Percentiles rank a stretch among this genome's conserved stretches.
These are phyloP conservation scores for Ricordea florida DNA, from an alignment of 92 coral and sea anemone genomes.

Conservation along the genomic window DNA sequence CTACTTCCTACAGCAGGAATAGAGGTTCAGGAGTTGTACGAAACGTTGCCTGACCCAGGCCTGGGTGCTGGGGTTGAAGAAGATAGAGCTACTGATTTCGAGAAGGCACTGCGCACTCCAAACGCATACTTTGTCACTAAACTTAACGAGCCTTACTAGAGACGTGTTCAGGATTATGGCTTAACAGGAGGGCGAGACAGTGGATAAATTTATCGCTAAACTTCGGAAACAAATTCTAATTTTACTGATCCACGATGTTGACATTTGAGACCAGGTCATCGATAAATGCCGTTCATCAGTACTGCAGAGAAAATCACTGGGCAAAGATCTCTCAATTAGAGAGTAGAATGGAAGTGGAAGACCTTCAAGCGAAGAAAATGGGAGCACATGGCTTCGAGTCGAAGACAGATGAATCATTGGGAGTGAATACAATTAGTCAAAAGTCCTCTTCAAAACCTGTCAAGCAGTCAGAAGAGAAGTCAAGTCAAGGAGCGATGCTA, in stretches of 20 bases:
- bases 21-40: slow-evolving; percentile 30
- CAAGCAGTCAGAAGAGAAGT: too few species aligned
- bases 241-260: background rate
- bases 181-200: slow-evolving; percentile 19
- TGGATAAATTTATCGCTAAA: slow-evolving; percentile 2
- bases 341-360: slow-evolving; percentile 5
- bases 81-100: slow-evolving; percentile 12
- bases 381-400: background rate
- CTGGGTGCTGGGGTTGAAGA: slow-evolving; percentile 3
- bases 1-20: slow-evolving; percentile 20
- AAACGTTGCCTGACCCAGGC: slow-evolving; percentile 42
- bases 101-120: slow-evolving; percentile 28
- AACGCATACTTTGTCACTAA: slow-evolving; percentile 45
- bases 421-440: background rate
- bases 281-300: slow-evolving; percentile 20
- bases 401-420: background rate
- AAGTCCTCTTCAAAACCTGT: background rate
- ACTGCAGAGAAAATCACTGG: slow-evolving; percentile 3
- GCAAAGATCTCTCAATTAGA: slow-evolving; percentile 2
- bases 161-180: slow-evolving; percentile 1
- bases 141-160: slow-evolving; percentile 18
- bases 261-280: slow-evolving; percentile 27
- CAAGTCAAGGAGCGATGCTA: background rate
- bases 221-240: background rate
- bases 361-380: background rate